Base-by-base conservation (phyloP, 2,888 invertebrate genomes). In the Antheraea yamamai region DNA sequence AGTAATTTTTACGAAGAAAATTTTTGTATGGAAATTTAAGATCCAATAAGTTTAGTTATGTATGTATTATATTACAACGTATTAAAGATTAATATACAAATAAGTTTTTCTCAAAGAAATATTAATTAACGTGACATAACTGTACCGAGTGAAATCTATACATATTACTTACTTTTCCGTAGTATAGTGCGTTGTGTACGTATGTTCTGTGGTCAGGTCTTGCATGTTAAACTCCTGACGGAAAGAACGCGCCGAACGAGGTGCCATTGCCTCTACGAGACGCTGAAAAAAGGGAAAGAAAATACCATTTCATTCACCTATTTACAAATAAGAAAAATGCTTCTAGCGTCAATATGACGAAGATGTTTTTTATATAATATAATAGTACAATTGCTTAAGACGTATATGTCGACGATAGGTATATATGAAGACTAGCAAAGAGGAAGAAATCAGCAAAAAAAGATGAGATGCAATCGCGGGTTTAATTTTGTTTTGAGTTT, bases 171-270 rank as follows among this genome's bases (percentile, higher is more conserved):
- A 97, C 97, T 95, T 95, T 81, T 95, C 94, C 74, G 94, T 87
- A 76, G 94, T 96, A 90, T 96, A 96, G 82, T 96, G 96, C 18
- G 96, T 95, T 8, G 96, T 96, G 75, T 96, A 96, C 73, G 96
- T 96, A 76, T 96, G 96, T 84, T 97, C 97, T 76, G 96, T 96
- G 81, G 96, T 96, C 90, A 97, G 95, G 88, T 96, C 96, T 81
- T 96, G 96, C 93, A 96, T 96, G 91, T 97, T 97, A 93, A 97
- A 97, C 91, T 98, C 98, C 78, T 97, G 97, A 83, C 97, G 96
- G 96, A 97, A 98, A 77, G 97, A 97, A 83, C 96, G 95, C 82
- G 97, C 96, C 77, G 97, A 96, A 81, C 96, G 96, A 82, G 96
- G 96, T 85, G 96, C 96, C 96, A 96, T 96, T 82, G 96, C 95